Evolutionary conservation across 2,888 invertebrate species (phyloP).

Genomic region (Mayetiola destructor): DNA sequence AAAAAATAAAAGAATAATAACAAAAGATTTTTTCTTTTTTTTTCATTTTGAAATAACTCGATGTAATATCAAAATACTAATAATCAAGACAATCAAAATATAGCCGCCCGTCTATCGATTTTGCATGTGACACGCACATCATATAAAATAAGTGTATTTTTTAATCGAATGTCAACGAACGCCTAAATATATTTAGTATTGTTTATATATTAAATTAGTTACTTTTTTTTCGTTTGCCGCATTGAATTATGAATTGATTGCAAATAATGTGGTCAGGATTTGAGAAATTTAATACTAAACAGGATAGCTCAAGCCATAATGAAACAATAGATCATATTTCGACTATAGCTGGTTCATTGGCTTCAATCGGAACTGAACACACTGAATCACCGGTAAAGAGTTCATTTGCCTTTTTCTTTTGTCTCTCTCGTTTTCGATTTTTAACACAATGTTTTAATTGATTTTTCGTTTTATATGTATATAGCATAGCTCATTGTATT

Average conservation of each 20-base stretch:
- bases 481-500: too few relatives aligned
- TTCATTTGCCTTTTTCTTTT: too few relatives aligned
- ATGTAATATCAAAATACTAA: too few relatives aligned
- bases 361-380: constrained; percentile 44
- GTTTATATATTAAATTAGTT: too few relatives aligned
- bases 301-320: constrained; percentile 10
- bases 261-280: constrained; percentile 15
- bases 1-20: neutral
- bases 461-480: too few relatives aligned
- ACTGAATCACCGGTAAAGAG: constrained; percentile 27
- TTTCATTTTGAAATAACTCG: neutral
- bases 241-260: neutral
- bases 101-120: too few relatives aligned
- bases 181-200: too few relatives aligned
- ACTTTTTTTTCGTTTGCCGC: neutral
- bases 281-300: constrained; percentile 1
- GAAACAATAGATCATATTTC: constrained; percentile 45
- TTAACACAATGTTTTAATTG: neutral
- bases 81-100: too few relatives aligned
- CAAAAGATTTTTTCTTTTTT: neutral
- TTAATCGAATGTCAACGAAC: too few relatives aligned
- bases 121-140: too few relatives aligned
- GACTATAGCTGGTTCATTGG: constrained; percentile 57
- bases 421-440: too few relatives aligned
- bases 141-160: too few relatives aligned